Conservation (phyloP, 2,797 vertebrate species). For the Moxostoma hubbsi region DNA sequence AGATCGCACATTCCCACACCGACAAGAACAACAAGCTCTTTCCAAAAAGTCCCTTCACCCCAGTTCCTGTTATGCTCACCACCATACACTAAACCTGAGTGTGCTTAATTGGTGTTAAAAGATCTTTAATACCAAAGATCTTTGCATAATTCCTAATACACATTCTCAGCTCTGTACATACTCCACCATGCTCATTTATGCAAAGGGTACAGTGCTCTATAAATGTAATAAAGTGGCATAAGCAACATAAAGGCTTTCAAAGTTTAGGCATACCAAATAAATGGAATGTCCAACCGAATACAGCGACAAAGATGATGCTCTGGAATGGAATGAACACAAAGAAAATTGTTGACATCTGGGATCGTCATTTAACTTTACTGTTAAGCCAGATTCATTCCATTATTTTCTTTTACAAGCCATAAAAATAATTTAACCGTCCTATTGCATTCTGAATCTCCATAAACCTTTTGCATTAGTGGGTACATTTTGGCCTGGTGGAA, state of each 20-base stretch:
- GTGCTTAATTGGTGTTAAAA: background rate
- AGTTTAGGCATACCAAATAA: conserved; percentile 31
- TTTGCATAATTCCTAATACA: background rate
- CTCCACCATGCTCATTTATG: conserved; percentile 4
- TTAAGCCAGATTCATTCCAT: background rate
- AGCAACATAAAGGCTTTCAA: conserved; percentile 2
- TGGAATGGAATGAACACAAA: conserved; percentile 33
- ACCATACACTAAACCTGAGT: background rate
- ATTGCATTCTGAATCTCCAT: too few species aligned
- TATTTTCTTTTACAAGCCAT: too few species aligned
- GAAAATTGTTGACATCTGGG: conserved; percentile 1
- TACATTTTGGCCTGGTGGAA: too few species aligned
- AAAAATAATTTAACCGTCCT: too few species aligned
- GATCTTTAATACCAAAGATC: background rate
- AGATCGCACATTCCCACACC: conserved; percentile 26
- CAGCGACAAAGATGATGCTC: conserved; percentile 37
- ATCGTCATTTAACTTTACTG: background rate
- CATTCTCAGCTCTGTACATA: conserved; percentile 11
- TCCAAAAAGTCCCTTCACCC: conserved; percentile 27
- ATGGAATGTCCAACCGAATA: conserved; percentile 41
- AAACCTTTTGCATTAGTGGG: too few species aligned
- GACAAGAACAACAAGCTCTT: conserved; percentile 29
- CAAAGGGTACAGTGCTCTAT: background rate
- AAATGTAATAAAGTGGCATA: background rate
- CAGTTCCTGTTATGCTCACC: conserved; percentile 50